Conservation (phyloP, 2,888 invertebrate species). For the Quadroppia sp. region DNA sequence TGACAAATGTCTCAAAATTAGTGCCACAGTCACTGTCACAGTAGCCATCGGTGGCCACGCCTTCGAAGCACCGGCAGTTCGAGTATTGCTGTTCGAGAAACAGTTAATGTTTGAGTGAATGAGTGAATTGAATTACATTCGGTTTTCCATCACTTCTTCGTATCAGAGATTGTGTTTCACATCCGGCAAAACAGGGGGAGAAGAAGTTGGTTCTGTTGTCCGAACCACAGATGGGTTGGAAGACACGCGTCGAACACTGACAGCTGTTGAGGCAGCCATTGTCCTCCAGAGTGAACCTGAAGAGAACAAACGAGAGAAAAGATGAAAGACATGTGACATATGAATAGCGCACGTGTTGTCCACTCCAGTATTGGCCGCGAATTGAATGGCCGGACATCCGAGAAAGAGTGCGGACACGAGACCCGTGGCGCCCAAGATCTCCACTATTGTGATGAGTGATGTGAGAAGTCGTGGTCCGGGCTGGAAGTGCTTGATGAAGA, state of each 20-base stretch:
- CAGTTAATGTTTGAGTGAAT: too few relatives aligned
- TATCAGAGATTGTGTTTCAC: conserved; percentile 43
- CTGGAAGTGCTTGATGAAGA: conserved; percentile 50
- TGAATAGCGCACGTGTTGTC: not conserved
- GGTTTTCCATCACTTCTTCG: not conserved
- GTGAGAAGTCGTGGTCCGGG: conserved; percentile 50
- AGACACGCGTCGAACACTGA: conserved; percentile 43
- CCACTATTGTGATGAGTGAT: conserved; percentile 51
- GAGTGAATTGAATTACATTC: not conserved
- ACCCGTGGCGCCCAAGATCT: conserved; percentile 44
- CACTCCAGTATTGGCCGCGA: not conserved
- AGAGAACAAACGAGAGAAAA: not conserved
- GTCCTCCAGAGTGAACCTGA: too few relatives aligned
- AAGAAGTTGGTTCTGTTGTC: conserved; percentile 59
- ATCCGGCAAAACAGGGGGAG: conserved; percentile 71
- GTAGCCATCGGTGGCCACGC: conserved; percentile 52
- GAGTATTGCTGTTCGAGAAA: conserved; percentile 44
- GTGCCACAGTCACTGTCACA: conserved; percentile 60
- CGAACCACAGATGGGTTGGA: conserved; percentile 46
- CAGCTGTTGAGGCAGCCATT: conserved; percentile 45
- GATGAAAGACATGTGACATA: not conserved
- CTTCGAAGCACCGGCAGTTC: not conserved
- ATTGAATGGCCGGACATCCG: conserved; percentile 41
- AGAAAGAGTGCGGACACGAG: conserved; percentile 46
- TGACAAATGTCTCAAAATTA: conserved; percentile 52